These are phyloP conservation scores for Meriones psammophilus DNA, from an alignment of 2,797 vertebrate genomes.

Conservation along the genomic window DNA sequence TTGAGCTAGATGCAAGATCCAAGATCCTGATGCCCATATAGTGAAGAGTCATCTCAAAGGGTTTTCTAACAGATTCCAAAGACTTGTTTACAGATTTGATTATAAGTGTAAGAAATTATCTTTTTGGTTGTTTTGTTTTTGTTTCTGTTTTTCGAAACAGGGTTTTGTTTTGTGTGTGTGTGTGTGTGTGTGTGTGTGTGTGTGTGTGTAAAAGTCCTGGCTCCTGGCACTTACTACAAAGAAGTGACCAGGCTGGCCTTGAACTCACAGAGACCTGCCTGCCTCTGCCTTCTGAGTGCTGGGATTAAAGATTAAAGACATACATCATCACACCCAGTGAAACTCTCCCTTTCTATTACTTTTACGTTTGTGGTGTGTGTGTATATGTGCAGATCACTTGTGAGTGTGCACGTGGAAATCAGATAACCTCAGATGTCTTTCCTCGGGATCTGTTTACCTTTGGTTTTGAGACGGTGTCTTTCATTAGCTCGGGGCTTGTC, in stretches of 20 bases:
- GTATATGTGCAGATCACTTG: neutral
- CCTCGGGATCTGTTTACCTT: no score
- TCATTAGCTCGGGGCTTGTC: neutral
- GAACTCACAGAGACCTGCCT: no score
- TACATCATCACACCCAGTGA: neutral
- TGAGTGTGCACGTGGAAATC: neutral
- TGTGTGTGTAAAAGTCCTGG: no score
- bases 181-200: no score
- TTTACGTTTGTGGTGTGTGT: neutral
- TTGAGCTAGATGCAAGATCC: neutral
- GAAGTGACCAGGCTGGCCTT: no score
- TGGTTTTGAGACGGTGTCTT: neutral
- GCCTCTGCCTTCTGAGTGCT: no score
- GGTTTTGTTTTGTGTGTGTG: no score
- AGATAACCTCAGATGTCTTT: neutral
- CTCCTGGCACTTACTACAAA: no score
- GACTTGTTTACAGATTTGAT: neutral
- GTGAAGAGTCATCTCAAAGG: neutral
- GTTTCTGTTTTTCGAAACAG: no score
- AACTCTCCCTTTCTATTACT: neutral
- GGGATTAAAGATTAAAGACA: no score
- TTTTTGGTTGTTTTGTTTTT: no score
- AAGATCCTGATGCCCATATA: neutral
- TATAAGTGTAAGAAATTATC: slow-evolving; percentile 1
- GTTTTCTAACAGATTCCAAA: neutral